Percentiles rank a stretch among this genome's conserved stretches.
Evolutionary conservation across 2,888 invertebrate genomes (phyloP).

Genomic region (Papilio demoleus): DNA sequence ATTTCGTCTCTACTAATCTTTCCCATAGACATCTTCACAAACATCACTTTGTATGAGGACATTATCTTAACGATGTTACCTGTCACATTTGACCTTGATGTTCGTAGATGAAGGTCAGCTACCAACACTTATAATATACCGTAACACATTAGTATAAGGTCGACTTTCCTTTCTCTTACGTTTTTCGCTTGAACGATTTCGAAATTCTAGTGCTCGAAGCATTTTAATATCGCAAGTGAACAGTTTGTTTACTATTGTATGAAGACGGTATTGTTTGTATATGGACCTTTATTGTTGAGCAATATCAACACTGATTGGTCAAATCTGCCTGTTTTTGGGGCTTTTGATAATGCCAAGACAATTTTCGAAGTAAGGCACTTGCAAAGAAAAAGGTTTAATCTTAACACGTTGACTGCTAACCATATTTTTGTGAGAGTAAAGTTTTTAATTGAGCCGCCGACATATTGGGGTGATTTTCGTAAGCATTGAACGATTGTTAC

Average conservation of each 20-base stretch:
- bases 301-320: too few relatives aligned
- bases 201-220: conserved; percentile 21
- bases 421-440: too few relatives aligned
- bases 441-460: too few relatives aligned
- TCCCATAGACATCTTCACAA: not conserved
- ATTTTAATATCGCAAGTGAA: conserved; percentile 25
- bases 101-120: conserved; percentile 13
- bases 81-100: conserved; percentile 30
- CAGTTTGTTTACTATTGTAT: conserved; percentile 4
- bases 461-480: too few relatives aligned
- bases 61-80: conserved; percentile 26
- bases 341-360: too few relatives aligned
- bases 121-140: not conserved
- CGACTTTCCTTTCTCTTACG: not conserved
- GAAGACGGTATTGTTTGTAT: not conserved
- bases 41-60: conserved; percentile 5
- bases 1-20: not conserved
- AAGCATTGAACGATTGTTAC: too few relatives aligned
- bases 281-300: not conserved
- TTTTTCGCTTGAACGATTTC: conserved; percentile 20
- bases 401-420: too few relatives aligned
- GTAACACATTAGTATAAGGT: conserved; percentile 3
- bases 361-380: too few relatives aligned
- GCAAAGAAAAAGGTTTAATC: too few relatives aligned
- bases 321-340: not conserved